These are phyloP conservation scores for Pissodes strobi DNA, from an alignment of 1,140 invertebrate genomes.

Conservation along the genomic window DNA sequence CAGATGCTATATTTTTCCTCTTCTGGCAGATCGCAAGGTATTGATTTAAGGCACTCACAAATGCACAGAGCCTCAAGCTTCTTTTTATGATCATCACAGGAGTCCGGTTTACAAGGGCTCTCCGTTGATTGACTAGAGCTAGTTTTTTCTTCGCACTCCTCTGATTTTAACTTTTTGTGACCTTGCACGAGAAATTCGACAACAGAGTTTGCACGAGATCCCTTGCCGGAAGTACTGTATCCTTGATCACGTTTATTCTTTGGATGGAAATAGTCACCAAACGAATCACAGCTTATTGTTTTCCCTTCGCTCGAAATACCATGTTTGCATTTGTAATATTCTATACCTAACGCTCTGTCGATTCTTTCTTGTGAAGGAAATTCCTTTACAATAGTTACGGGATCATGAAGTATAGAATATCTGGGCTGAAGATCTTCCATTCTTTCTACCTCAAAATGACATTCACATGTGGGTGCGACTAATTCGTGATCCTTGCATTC, in stretches of 20 bases:
- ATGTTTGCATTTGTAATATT: constrained; percentile 25
- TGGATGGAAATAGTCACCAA: not conserved
- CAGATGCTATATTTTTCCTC: constrained; percentile 24
- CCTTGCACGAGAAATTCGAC: constrained; percentile 17
- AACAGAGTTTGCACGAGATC: not conserved
- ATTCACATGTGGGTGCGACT: constrained; percentile 1
- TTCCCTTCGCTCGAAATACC: constrained; percentile 10
- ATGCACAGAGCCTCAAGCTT: constrained; percentile 13
- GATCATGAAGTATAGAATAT: constrained; percentile 7
- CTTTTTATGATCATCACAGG: constrained; percentile 1
- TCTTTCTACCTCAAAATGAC: not conserved
- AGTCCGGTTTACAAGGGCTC: not conserved
- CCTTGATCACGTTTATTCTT: not conserved
- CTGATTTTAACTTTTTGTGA: not conserved
- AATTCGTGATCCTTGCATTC: constrained; percentile 15
- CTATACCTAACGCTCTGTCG: not conserved
- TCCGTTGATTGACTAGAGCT: constrained; percentile 20
- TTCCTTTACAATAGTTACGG: not conserved
- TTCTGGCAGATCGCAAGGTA: constrained; percentile 24
- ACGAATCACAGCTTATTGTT: constrained; percentile 22
- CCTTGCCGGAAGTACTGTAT: not conserved
- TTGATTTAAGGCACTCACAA: constrained; percentile 1
- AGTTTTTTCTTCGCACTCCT: not conserved
- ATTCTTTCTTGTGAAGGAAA: constrained; percentile 16
- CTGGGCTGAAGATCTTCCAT: constrained; percentile 19